Conservation (phyloP, 2,888 invertebrate species). For the Rosalia funebris region DNA sequence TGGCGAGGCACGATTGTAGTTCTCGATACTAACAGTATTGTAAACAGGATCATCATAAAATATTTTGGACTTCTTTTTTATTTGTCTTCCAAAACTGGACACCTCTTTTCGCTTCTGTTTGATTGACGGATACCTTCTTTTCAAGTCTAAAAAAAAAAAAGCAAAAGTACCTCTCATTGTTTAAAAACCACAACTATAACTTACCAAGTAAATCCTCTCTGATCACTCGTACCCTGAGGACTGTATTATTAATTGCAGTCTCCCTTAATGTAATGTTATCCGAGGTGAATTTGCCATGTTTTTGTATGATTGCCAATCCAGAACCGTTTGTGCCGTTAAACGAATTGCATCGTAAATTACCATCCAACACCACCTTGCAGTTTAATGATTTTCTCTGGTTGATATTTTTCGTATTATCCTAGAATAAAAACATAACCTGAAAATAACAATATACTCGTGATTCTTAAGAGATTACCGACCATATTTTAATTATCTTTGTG, state of each 20-base stretch:
- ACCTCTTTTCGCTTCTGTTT: constrained; percentile 29
- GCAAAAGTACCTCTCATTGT: too few relatives aligned
- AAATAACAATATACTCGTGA: background rate
- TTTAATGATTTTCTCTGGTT: background rate
- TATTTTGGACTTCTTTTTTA: constrained; percentile 31
- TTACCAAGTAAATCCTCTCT: constrained; percentile 40
- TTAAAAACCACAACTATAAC: constrained; percentile 5
- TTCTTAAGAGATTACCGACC: background rate
- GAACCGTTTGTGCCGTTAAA: constrained; percentile 23
- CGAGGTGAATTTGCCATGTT: constrained; percentile 37
- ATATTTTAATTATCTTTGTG: too few relatives aligned
- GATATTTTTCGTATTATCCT: constrained; percentile 3
- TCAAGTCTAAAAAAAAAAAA: constrained; percentile 31
- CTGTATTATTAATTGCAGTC: constrained; percentile 38
- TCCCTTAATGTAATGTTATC: constrained; percentile 37
- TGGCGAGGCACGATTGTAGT: background rate
- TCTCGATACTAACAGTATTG: background rate
- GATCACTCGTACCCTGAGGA: constrained; percentile 40
- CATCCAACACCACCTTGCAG: constrained; percentile 14
- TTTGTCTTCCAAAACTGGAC: constrained; percentile 33
- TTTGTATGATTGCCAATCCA: constrained; percentile 28
- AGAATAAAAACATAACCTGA: constrained; percentile 11
- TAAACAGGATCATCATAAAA: background rate
- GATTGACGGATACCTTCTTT: constrained; percentile 26
- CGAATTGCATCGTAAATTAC: constrained; percentile 6